These are phyloP conservation scores for Porites divaricata DNA, from an alignment of 92 coral and sea anemone species.

Conservation along the genomic window DNA sequence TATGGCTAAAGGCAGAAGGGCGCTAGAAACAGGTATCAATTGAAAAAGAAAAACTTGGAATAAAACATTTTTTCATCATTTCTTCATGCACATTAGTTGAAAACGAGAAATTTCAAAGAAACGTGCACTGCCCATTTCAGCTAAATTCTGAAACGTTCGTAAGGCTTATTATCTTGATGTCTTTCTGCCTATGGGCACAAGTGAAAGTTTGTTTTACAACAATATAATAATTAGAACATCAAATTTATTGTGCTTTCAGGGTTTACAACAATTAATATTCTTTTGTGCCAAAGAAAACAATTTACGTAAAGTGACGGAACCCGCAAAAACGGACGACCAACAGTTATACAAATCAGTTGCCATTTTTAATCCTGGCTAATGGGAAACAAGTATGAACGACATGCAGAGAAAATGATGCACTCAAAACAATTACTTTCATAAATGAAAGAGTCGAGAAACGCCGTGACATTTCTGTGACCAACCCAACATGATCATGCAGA, in stretches of 20 bases:
- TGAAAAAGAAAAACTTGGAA: background rate
- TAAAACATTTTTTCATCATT: background rate
- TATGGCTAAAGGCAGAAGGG: background rate
- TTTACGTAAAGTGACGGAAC: background rate
- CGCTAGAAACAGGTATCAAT: background rate
- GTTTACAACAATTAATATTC: background rate
- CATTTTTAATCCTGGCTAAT: no score
- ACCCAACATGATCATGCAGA: background rate
- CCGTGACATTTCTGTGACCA: conserved; percentile 21
- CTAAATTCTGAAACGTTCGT: background rate
- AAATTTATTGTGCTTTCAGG: conserved; percentile 1
- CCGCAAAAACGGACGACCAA: background rate
- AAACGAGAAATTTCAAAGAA: background rate
- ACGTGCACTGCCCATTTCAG: no score
- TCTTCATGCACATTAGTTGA: background rate
- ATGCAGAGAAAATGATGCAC: background rate
- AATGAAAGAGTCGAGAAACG: background rate
- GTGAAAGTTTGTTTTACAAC: background rate
- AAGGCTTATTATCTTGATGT: background rate
- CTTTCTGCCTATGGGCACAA: background rate
- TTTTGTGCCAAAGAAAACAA: conserved; percentile 24
- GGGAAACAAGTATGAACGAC: background rate
- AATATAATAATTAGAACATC: background rate
- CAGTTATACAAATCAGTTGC: background rate
- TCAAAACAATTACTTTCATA: background rate